Evolutionary conservation across 2,888 invertebrate genomes (phyloP), one percentile per base, ranked within the genome.

Genomic region (Heliconius charithonia): DNA sequence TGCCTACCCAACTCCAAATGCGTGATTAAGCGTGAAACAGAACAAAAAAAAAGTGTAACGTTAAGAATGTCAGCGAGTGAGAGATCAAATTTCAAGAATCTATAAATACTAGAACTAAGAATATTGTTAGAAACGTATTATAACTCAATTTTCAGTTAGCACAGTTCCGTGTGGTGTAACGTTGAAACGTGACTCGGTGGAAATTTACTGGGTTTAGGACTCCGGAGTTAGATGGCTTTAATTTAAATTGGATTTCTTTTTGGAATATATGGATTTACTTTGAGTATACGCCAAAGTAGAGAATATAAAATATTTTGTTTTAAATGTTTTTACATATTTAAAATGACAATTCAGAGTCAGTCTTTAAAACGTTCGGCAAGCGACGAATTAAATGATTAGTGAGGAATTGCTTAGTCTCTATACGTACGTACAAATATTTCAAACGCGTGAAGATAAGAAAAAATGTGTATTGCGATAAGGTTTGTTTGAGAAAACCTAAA

Each of bases 121-220:
- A 16, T 10, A 37, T 32, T 66, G 32, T 62, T 12, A 19, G 32
- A 56, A 66, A 25, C 16, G 22, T 6, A 37, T 65, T 66, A 72
- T 12, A 66, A 25, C 13, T 72, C 56, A 72, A 72, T 77, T 72
- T 66, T 29, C 27, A 9, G 29, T 65, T 13, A 51, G 6, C 37
- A 37, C 10, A 45, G 22, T n/a, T 62, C 7, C n/a, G 27, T 62
- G 16, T 27, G 12, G 32, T 25, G 45, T 66, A 70, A 62, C 63
- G n/a, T 63, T 72, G 56, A 65, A 65, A 65, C 65, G 69, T 71
- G 62, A 63, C 71, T 25, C 19, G n/a, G 27, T 45, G 56, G 32
- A 56, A 77, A 65, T 71, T 59, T 25, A 45, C 63, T 9, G 69
- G 59, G 62, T n/a, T 7, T 72, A 63, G 41, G 13, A 27, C 67